Percentiles rank a stretch among this genome's conserved stretches.
Conservation (phyloP, 2,797 vertebrate species). For the Sebastes paucispinis region DNA sequence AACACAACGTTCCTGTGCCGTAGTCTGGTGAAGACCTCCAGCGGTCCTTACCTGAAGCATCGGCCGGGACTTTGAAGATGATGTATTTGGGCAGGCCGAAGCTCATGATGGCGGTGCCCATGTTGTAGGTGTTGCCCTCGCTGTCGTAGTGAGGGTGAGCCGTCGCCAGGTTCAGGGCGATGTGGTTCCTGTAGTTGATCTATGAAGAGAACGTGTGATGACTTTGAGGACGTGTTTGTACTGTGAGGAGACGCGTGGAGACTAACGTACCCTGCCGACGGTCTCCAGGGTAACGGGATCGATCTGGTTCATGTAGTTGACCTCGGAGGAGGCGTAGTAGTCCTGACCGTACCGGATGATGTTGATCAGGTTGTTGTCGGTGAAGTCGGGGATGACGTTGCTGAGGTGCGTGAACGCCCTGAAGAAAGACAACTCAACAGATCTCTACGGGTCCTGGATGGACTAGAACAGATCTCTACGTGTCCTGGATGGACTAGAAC, state of each 20-base stretch:
- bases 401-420: conserved; percentile 90
- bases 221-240: too few relatives aligned
- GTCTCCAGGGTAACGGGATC: conserved; percentile 89
- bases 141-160: conserved; percentile 94
- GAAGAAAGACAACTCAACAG: not conserved
- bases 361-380: conserved; percentile 96
- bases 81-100: conserved; percentile 89
- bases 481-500: too few relatives aligned
- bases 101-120: conserved; percentile 91
- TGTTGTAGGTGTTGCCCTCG: conserved; percentile 90
- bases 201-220: conserved; percentile 40
- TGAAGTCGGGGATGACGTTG: conserved; percentile 92
- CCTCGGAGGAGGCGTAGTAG: conserved; percentile 91
- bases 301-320: conserved; percentile 93
- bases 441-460: too few relatives aligned
- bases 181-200: conserved; percentile 90
- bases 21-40: not conserved
- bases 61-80: conserved; percentile 89
- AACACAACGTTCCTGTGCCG: not conserved
- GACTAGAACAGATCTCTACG: too few relatives aligned
- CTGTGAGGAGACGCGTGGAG: not conserved
- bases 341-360: conserved; percentile 90
- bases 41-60: conserved; percentile 75
- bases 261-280: conserved; percentile 82
- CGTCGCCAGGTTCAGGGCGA: conserved; percentile 89